Conservation (phyloP, 2,113 vertebrate species). For the Forbesichthys papilliferus region DNA sequence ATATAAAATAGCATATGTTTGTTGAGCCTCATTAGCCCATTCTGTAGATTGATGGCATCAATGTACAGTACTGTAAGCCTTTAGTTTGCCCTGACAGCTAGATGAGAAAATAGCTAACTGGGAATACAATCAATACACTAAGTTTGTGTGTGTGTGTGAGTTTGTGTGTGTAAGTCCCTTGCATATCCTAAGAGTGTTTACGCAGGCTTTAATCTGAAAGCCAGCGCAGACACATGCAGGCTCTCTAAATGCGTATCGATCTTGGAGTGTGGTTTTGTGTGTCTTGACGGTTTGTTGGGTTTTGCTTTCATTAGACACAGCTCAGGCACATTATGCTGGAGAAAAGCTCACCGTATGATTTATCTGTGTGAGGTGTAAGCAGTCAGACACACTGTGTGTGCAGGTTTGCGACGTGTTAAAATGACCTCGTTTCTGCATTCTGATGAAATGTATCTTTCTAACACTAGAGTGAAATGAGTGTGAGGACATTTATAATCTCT, state of each 20-base stretch:
- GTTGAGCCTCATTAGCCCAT: slow-evolving; percentile 58
- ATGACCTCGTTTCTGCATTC: too few species aligned
- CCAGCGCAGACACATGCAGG: slow-evolving; percentile 4
- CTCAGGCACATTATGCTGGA: slow-evolving; percentile 13
- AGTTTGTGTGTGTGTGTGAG: slow-evolving; percentile 39
- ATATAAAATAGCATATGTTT: slow-evolving; percentile 18
- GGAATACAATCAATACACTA: slow-evolving; percentile 60
- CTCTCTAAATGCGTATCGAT: slow-evolving; percentile 63
- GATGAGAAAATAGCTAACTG: slow-evolving; percentile 52
- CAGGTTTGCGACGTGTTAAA: slow-evolving; percentile 2
- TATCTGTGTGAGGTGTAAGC: slow-evolving; percentile 25
- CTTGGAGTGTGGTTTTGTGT: slow-evolving; percentile 58
- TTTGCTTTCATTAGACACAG: slow-evolving; percentile 61
- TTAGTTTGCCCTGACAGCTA: slow-evolving; percentile 46
- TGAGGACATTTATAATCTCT: too few species aligned
- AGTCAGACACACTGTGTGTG: slow-evolving; percentile 15
- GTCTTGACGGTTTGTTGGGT: slow-evolving; percentile 56
- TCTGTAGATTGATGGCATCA: slow-evolving; percentile 52
- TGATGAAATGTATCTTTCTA: too few species aligned
- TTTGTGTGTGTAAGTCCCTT: not conserved
- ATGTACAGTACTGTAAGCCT: slow-evolving; percentile 55
- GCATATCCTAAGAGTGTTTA: not conserved
- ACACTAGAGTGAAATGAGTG: too few species aligned
- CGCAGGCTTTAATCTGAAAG: slow-evolving; percentile 6
- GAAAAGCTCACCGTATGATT: slow-evolving; percentile 45